These are phyloP conservation scores for Hirtodrosophila histrioides DNA, from an alignment of 2,888 invertebrate species.

Conservation along the genomic window DNA sequence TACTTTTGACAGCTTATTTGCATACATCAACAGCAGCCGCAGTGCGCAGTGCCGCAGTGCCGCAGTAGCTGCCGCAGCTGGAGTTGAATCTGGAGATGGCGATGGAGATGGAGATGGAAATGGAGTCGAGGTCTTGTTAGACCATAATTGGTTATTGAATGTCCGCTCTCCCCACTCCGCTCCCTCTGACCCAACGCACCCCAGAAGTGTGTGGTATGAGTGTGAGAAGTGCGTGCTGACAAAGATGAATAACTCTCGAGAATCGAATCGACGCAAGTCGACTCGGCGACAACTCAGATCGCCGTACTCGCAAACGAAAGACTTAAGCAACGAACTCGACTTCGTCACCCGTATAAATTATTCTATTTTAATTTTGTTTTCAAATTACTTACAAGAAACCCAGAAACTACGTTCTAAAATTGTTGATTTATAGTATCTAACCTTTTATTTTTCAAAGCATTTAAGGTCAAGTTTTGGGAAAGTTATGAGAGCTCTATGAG, in stretches of 20 bases:
- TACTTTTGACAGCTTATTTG: slow-evolving; percentile 80
- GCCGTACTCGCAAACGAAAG: slow-evolving; percentile 27
- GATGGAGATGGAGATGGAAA: slow-evolving; percentile 28
- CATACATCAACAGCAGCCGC: slow-evolving; percentile 71
- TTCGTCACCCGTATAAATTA: too few species aligned
- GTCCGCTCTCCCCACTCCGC: slow-evolving; percentile 21
- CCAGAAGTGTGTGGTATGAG: slow-evolving; percentile 22
- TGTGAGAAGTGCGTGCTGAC: slow-evolving; percentile 72
- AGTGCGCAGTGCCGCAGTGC: slow-evolving; percentile 40
- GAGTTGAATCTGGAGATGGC: slow-evolving; percentile 13
- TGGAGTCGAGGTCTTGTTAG: slow-evolving; percentile 64
- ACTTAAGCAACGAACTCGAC: slow-evolving; percentile 47
- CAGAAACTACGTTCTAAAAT: too few species aligned
- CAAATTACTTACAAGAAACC: too few species aligned
- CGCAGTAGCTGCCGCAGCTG: slow-evolving; percentile 31
- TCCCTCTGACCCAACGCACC: slow-evolving; percentile 5
- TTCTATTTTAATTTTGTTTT: too few species aligned
- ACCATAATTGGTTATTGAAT: slow-evolving; percentile 78
- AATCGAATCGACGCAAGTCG: slow-evolving; percentile 3
- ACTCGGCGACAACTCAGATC: too few species aligned
- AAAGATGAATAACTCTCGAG: slow-evolving; percentile 61
- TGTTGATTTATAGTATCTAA: too few species aligned
- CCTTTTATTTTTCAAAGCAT: too few species aligned
- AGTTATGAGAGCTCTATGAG: too few species aligned
- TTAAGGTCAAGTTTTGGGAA: too few species aligned